Base-by-base conservation (phyloP, 64 coral and sea anemone species). In the Porites lutea region DNA sequence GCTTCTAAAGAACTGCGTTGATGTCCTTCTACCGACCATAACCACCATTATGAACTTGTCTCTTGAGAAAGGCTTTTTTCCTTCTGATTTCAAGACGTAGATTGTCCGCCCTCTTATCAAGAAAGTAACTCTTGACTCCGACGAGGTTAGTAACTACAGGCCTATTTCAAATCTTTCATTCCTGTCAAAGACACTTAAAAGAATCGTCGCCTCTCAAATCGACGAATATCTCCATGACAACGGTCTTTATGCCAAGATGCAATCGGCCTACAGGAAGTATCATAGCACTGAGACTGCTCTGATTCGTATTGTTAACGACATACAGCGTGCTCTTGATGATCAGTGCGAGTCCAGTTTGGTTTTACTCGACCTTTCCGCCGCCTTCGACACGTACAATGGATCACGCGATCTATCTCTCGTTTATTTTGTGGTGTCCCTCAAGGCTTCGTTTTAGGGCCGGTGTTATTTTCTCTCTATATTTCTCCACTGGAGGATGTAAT, bases 321-420 rank as follows among this genome's bases (percentile, higher is more conserved):
- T 87, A 22, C 65, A 74, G 49, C 79, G 5, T 67, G 74, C 74
- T 20, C 87, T 72, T 77, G 82, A 92, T 66, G 58, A 52, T 22
- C 23, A 73, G 48, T 48, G 74, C 43, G 90, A 92, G 75, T 52
- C 83, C 52, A 62, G 78, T 18, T 75, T 87, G 9, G 82, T 87
- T 6, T 59, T 92, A 13, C 64, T 53, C 27, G 27, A 37, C 27
- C 27, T 37, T 37, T 37, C 27, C 27, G 27, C 27, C 27, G 27
- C 27, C 27, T 92, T 86, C 66, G 79, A 92, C 52, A 92, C n/a
- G n/a, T n/a, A n/a, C 90, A 7, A 86, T 92, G 21, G 90, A 92
- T 58, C 80, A 92, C 49, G 59, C 10, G 27, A 23, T 79, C 27
- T 37, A 37, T 37, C 27, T 37, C 1, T 37, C 27, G 27, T 37